phyloP scores from a whole-genome alignment of 2,888 invertebrate genomes.

The Caenorhabditis sp. region DNA sequence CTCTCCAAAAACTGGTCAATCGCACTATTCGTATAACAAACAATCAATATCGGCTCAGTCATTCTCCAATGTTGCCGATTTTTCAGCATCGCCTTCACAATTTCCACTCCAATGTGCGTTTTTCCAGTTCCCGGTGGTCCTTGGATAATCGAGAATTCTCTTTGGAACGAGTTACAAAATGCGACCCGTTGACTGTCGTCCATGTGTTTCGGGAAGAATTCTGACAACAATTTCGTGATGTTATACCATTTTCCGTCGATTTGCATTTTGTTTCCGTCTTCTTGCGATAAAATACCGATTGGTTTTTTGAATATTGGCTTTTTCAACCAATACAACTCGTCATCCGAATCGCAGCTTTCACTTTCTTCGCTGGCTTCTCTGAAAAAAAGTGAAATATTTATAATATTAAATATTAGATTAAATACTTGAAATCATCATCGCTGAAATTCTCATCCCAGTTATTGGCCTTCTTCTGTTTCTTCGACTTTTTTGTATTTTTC shows the following conservation, averaged over 20 bases:
- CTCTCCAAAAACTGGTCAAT: slow-evolving; percentile 84
- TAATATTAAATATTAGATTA: background rate
- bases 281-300: slow-evolving; percentile 3
- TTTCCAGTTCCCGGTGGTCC: slow-evolving; percentile 85
- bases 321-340: background rate
- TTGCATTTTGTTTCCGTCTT: slow-evolving; percentile 24
- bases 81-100: slow-evolving; percentile 45
- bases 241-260: slow-evolving; percentile 32
- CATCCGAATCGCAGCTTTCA: background rate
- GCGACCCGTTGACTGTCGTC: slow-evolving; percentile 80
- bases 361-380: background rate
- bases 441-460: background rate
- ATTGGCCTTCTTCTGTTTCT: background rate
- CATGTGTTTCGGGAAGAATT: slow-evolving; percentile 73
- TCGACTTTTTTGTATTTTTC: background rate
- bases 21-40: slow-evolving; percentile 87
- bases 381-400: background rate
- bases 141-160: slow-evolving; percentile 82
- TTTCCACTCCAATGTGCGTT: slow-evolving; percentile 56
- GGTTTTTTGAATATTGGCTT: slow-evolving; percentile 22
- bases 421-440: slow-evolving; percentile 1
- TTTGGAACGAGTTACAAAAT: slow-evolving; percentile 78
- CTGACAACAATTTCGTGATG: slow-evolving; percentile 49
- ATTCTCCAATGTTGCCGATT: slow-evolving; percentile 47
- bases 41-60: slow-evolving; percentile 78